phyloP scores from a whole-genome alignment of 2,113 vertebrate species.

The Calyptomena viridis region DNA sequence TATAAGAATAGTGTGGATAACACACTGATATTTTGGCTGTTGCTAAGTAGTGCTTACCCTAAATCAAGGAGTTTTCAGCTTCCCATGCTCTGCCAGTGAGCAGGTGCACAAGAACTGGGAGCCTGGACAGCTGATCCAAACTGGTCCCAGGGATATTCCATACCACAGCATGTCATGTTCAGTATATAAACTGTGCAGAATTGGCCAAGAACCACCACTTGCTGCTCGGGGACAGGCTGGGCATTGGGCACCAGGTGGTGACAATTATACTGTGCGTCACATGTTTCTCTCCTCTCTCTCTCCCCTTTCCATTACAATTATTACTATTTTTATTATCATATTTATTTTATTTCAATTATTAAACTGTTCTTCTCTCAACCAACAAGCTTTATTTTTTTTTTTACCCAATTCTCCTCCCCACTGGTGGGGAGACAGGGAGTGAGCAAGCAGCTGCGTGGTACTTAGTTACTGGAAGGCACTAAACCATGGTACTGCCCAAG shows the following conservation, averaged over 20 bases:
- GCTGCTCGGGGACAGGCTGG: background rate
- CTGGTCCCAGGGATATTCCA: background rate
- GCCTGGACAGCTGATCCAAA: background rate
- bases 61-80: background rate
- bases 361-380: background rate
- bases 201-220: background rate
- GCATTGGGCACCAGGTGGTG: background rate
- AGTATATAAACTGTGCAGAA: background rate
- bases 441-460: background rate
- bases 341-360: background rate
- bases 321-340: no score
- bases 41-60: background rate
- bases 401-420: background rate
- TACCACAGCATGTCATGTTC: background rate
- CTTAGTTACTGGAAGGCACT: background rate
- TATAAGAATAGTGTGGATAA: background rate
- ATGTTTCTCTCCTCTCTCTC: background rate
- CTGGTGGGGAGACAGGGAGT: background rate
- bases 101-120: background rate
- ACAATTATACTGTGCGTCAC: background rate
- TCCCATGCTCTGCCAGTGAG: background rate
- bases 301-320: background rate
- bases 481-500: background rate
- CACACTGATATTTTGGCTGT: background rate
- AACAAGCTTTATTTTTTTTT: background rate